These are phyloP conservation scores for Olivierus martensii DNA, from an alignment of 1,140 invertebrate species.

Conservation along the genomic window DNA sequence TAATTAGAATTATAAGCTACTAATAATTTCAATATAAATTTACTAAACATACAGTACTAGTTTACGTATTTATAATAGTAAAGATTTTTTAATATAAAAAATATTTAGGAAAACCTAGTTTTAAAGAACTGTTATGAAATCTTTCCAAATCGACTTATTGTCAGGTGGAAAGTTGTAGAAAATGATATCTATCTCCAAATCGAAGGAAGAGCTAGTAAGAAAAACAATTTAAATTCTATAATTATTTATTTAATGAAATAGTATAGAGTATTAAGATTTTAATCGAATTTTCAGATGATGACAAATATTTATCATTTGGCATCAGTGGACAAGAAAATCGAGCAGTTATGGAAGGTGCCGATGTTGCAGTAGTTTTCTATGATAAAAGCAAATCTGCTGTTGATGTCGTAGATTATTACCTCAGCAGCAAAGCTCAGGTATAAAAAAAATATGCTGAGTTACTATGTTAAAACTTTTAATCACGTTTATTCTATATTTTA, in stretches of 20 bases:
- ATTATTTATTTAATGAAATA: no score
- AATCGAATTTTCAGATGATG: background rate
- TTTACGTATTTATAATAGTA: no score
- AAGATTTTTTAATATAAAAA: no score
- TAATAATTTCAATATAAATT: no score
- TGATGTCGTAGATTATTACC: slow-evolving; percentile 54
- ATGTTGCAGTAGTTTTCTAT: slow-evolving; percentile 62
- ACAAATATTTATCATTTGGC: slow-evolving; percentile 78
- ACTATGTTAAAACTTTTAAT: no score
- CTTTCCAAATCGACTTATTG: slow-evolving; percentile 47
- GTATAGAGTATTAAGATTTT: no score
- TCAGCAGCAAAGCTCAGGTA: slow-evolving; percentile 65
- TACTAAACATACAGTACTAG: no score
- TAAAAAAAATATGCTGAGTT: slow-evolving; percentile 18
- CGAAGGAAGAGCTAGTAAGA: slow-evolving; percentile 52
- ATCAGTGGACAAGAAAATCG: slow-evolving; percentile 48
- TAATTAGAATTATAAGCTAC: no score
- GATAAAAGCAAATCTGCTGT: slow-evolving; percentile 54
- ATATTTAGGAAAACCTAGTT: slow-evolving; percentile 22
- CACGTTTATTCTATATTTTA: slow-evolving; percentile 1
- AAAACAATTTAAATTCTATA: background rate
- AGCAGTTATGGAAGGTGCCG: slow-evolving; percentile 69
- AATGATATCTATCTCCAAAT: slow-evolving; percentile 75
- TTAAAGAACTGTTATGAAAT: slow-evolving; percentile 57
- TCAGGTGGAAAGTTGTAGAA: slow-evolving; percentile 80